Base-by-base conservation (phyloP, 1,140 invertebrate genomes). In the Ericerus pela region DNA sequence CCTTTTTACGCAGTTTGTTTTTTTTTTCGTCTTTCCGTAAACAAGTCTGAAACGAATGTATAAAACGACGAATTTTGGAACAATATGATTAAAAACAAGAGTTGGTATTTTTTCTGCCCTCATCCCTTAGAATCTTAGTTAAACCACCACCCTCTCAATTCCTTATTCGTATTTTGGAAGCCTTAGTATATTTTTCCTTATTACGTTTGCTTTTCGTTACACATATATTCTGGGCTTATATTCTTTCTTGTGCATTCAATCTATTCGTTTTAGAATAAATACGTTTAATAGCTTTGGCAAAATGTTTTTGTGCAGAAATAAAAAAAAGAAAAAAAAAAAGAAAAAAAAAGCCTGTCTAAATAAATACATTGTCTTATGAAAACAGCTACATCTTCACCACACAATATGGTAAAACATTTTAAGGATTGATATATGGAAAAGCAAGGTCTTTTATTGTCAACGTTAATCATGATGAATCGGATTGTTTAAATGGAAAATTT, bases 261-360 rank as follows among this genome's bases (percentile, higher is more conserved):
- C 41, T 47, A 47, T 47, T 47, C 41, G 26, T 47, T 47, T 47
- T 47, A 47, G 41, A 47, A 47, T 47, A 47, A 47, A 47, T 47
- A 47, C 41, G 41, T 47, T 47, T 47, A 47, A 47, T 24, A 47
- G 41, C 41, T 47, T 47, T 47, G 22, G 22, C 41, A 47, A 24
- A 24, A 24, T 47, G 41, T 47, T 47, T 47, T 47, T 24, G n/a
- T n/a, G n/a, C n/a, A n/a, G n/a, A n/a, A n/a, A n/a, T n/a, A n/a
- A n/a, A n/a, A n/a, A n/a, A n/a, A n/a, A n/a, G n/a, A n/a, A n/a
- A n/a, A n/a, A n/a, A n/a, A n/a, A n/a, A n/a, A n/a, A n/a, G n/a
- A n/a, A n/a, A n/a, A n/a, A n/a, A n/a, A n/a, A n/a, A n/a, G n/a
- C n/a, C n/a, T n/a, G n/a, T n/a, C n/a, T n/a, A n/a, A n/a, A n/a